Percentiles rank a stretch among this genome's conserved stretches.
Conservation (phyloP, 1,140 invertebrate species). For the Leptinotarsa defecta region DNA sequence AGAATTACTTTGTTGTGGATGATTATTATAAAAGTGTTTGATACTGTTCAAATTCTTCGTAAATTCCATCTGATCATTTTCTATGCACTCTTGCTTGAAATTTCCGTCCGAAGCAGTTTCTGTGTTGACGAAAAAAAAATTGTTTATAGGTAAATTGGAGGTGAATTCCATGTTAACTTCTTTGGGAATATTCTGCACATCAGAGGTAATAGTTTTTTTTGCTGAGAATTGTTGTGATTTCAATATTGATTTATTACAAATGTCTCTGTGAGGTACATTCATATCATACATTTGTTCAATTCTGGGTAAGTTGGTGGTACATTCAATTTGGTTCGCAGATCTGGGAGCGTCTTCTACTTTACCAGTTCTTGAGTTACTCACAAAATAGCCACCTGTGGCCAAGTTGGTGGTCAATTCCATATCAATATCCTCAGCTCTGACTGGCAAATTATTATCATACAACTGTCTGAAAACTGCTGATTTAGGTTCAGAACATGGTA, state of each 20-base stretch:
- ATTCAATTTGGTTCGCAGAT: not conserved
- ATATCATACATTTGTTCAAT: no score
- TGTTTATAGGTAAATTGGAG: not conserved
- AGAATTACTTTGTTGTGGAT: no score
- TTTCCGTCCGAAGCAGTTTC: no score
- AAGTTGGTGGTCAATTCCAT: slow-evolving; percentile 2
- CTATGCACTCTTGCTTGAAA: no score
- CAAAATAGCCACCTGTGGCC: not conserved
- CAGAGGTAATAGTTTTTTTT: not conserved
- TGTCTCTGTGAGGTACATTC: no score
- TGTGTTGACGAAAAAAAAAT: no score
- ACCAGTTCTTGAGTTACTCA: not conserved
- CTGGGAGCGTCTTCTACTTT: not conserved
- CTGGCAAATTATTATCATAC: not conserved
- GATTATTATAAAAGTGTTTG: not conserved
- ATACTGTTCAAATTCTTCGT: not conserved
- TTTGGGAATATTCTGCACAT: not conserved
- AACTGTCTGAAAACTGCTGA: not conserved
- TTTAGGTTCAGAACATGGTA: not conserved
- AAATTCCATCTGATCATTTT: not conserved
- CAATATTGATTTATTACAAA: no score
- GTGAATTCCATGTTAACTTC: slow-evolving; percentile 18
- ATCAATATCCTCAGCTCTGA: not conserved
- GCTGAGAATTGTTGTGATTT: no score
- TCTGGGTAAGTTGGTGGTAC: not conserved